These are phyloP conservation scores for Sphaeramia orbicularis DNA, from an alignment of 2,797 vertebrate species.

Conservation along the genomic window DNA sequence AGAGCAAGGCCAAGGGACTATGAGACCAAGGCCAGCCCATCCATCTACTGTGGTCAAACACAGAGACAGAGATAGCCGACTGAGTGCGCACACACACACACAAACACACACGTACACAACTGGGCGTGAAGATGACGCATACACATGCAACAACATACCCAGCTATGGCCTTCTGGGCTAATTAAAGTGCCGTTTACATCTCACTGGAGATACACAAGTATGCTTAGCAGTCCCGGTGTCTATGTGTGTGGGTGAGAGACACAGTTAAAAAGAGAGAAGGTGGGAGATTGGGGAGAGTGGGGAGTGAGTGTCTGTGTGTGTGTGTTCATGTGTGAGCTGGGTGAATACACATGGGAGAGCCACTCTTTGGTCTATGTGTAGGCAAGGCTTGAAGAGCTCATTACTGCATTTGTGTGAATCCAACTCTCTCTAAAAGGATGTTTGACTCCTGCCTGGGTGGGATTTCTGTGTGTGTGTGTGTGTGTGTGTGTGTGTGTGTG, in stretches of 20 bases:
- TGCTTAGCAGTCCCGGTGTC: slow-evolving; percentile 32
- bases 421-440: slow-evolving; percentile 67
- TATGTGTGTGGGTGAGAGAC: slow-evolving; percentile 10
- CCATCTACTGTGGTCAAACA: slow-evolving; percentile 50
- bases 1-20: slow-evolving; percentile 18
- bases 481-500: slow-evolving; percentile 6
- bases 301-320: slow-evolving; percentile 11
- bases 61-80: slow-evolving; percentile 31
- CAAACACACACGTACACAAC: slow-evolving; percentile 3
- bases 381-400: slow-evolving; percentile 71
- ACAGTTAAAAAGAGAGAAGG: not conserved
- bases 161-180: slow-evolving; percentile 47
- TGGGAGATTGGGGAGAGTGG: slow-evolving; percentile 1
- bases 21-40: slow-evolving; percentile 32
- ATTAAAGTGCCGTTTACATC: slow-evolving; percentile 66
- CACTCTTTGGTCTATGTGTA: slow-evolving; percentile 62
- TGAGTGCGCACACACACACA: slow-evolving; percentile 11
- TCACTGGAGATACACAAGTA: slow-evolving; percentile 55
- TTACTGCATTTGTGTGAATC: slow-evolving; percentile 75
- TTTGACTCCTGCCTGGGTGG: slow-evolving; percentile 65
- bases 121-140: slow-evolving; percentile 2
- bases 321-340: slow-evolving; percentile 65
- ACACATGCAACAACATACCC: slow-evolving; percentile 11
- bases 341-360: slow-evolving; percentile 64
- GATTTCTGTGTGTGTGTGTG: slow-evolving; percentile 22